Conservation (phyloP, 2,888 invertebrate species). For the Argynnis bischoffii region DNA sequence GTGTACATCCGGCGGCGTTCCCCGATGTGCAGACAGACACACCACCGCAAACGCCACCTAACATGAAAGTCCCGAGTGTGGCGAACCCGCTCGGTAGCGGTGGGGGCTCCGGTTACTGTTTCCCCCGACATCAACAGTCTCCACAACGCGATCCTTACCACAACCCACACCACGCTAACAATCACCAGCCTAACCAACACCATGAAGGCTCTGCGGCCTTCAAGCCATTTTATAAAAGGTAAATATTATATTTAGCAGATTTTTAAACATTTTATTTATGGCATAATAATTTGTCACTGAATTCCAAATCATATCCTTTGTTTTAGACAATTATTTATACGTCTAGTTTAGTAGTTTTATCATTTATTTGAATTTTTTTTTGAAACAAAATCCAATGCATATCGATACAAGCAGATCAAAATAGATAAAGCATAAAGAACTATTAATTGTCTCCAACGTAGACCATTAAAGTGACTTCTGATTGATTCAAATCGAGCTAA, state of each 20-base stretch:
- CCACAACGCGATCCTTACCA: slow-evolving; percentile 81
- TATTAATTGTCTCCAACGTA: slow-evolving; percentile 28
- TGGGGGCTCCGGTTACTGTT: slow-evolving; percentile 81
- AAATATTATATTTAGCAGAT: slow-evolving; percentile 19
- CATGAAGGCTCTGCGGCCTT: slow-evolving; percentile 87
- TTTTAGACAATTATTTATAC: no score
- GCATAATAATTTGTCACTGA: not conserved
- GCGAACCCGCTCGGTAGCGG: slow-evolving; percentile 88
- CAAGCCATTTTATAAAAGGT: slow-evolving; percentile 95
- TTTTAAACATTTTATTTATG: not conserved
- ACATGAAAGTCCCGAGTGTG: slow-evolving; percentile 93
- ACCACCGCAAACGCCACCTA: slow-evolving; percentile 96
- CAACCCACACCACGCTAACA: slow-evolving; percentile 78
- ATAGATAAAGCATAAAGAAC: slow-evolving; percentile 22
- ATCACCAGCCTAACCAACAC: slow-evolving; percentile 76
- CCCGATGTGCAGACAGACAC: slow-evolving; percentile 94
- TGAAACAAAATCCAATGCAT: not conserved
- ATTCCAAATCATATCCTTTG: no score
- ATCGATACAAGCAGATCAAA: not conserved
- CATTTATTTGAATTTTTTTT: no score
- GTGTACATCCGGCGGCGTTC: slow-evolving; percentile 86
- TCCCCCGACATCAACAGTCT: slow-evolving; percentile 78
- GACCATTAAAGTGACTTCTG: slow-evolving; percentile 41
- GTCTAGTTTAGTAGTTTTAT: no score
- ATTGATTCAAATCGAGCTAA: slow-evolving; percentile 63